Evolutionary conservation across 2,113 vertebrate species (phyloP).

Genomic region (Pomatorhinus ruficollis): DNA sequence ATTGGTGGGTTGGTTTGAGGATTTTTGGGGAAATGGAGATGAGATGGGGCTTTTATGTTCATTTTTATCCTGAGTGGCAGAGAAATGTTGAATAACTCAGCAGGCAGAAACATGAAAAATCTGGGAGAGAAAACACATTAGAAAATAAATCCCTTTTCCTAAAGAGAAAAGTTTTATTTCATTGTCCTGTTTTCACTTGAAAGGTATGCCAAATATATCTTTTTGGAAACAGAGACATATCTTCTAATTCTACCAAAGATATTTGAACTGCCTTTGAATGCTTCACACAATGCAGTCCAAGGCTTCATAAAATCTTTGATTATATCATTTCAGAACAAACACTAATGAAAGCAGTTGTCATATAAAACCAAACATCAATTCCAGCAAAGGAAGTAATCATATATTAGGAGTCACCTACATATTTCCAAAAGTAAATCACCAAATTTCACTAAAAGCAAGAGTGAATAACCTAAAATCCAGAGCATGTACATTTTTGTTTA

Average conservation of each 20-base stretch:
- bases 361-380: not conserved
- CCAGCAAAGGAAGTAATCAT: not conserved
- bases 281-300: not conserved
- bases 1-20: rapidly evolving
- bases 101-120: not conserved
- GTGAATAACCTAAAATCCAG: not conserved
- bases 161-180: not conserved
- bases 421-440: not conserved
- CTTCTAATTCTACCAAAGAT: not conserved
- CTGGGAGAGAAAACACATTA: not conserved
- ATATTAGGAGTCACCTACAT: not conserved
- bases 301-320: not conserved
- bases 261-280: not conserved
- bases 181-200: not conserved
- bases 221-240: not conserved
- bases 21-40: not conserved
- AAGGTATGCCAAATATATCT: not conserved
- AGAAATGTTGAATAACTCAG: not conserved
- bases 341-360: not conserved
- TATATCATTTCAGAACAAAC: not conserved
- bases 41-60: rapidly evolving
- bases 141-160: not conserved
- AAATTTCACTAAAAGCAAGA: not conserved
- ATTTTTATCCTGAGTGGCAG: not conserved
- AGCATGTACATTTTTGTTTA: not conserved